phyloP scores from a whole-genome alignment of 1,140 invertebrate genomes.

The Caerostris extrusa region DNA sequence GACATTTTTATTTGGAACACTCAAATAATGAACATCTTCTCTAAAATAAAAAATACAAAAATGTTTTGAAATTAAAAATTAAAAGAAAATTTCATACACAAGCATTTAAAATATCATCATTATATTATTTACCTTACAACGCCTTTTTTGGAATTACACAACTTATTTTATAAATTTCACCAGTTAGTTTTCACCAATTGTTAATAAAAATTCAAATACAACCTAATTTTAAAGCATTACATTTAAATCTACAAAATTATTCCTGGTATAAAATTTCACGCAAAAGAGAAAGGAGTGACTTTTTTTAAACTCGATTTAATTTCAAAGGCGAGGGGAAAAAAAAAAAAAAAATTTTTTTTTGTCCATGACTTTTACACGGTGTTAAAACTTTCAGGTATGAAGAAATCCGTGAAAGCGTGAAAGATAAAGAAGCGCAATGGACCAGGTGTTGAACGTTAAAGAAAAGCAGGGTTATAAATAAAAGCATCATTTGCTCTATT shows the following conservation, averaged over 20 bases:
- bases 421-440: neutral
- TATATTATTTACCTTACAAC: too few species aligned
- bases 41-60: too few species aligned
- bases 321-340: neutral
- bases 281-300: neutral
- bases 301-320: neutral
- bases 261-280: neutral
- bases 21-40: too few species aligned
- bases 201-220: too few species aligned
- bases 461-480: constrained; percentile 62
- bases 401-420: constrained; percentile 53
- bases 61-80: too few species aligned
- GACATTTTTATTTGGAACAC: too few species aligned
- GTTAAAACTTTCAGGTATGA: neutral
- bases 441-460: constrained; percentile 57
- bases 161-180: too few species aligned
- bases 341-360: neutral
- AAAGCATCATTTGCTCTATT: constrained; percentile 70
- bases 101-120: too few species aligned
- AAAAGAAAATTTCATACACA: too few species aligned
- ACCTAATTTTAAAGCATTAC: too few species aligned
- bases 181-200: too few species aligned
- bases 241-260: neutral
- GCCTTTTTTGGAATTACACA: too few species aligned
- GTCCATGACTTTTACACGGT: neutral